Conservation (phyloP, 2,888 invertebrate genomes). For the Prosopocoilus inquinatus region DNA sequence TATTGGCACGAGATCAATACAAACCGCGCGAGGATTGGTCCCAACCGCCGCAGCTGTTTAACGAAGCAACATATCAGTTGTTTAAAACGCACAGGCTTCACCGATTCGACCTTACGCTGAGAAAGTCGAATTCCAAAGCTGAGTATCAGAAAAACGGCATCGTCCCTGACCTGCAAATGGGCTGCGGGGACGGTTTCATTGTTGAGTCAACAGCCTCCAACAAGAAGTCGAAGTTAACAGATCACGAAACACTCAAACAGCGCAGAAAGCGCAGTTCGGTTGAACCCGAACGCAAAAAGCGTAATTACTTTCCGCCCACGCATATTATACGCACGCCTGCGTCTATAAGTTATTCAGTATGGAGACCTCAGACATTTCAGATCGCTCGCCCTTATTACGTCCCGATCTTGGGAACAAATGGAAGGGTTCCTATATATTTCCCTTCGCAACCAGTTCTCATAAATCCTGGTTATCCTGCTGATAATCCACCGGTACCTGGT, state of each 20-base stretch:
- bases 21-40: constrained; percentile 25
- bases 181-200: constrained; percentile 17
- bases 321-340: constrained; percentile 18
- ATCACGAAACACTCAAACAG: not conserved
- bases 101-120: constrained; percentile 9
- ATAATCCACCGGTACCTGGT: constrained; percentile 33
- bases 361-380: constrained; percentile 38
- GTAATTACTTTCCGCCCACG: not conserved
- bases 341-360: constrained; percentile 29
- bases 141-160: constrained; percentile 7
- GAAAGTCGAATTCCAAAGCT: not conserved
- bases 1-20: constrained; percentile 34
- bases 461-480: constrained; percentile 35
- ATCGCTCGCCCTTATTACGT: constrained; percentile 44
- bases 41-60: constrained; percentile 21
- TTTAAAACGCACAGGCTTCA: constrained; percentile 8
- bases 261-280: not conserved
- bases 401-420: constrained; percentile 40
- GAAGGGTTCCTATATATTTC: constrained; percentile 40
- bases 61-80: constrained; percentile 32
- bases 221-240: constrained; percentile 1
- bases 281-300: not conserved
- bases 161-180: constrained; percentile 22
- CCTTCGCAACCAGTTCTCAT: constrained; percentile 40
- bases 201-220: constrained; percentile 4